Conservation (phyloP, 2,888 invertebrate genomes). For the Apantesis nais region DNA sequence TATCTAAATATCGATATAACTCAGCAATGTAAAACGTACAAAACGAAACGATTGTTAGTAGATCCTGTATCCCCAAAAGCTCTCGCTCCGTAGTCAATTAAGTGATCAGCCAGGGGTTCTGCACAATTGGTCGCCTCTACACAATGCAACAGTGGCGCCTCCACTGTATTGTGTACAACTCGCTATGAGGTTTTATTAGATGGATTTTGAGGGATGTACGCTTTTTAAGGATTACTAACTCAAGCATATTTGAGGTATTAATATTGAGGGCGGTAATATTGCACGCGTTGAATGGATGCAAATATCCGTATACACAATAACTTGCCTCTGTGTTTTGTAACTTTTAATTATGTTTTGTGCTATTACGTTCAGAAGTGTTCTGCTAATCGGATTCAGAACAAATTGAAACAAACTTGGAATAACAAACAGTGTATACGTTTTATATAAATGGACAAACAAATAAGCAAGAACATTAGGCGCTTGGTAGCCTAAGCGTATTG, state of each 20-base stretch:
- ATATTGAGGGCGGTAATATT: conserved; percentile 46
- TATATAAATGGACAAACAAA: neutral
- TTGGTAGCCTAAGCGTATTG: neutral
- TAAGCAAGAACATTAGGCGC: neutral
- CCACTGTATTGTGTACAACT: conserved; percentile 58
- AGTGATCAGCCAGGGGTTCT: conserved; percentile 83
- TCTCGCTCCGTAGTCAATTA: conserved; percentile 81
- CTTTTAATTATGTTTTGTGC: conserved; percentile 26
- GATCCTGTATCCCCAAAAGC: conserved; percentile 58
- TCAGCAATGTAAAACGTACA: conserved; percentile 50
- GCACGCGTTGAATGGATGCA: conserved; percentile 39
- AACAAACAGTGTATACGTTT: neutral
- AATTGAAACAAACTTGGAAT: neutral
- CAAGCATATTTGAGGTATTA: conserved; percentile 50
- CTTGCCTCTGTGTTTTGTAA: conserved; percentile 32
- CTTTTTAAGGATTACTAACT: conserved; percentile 62
- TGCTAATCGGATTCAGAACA: conserved; percentile 15
- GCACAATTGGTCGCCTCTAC: conserved; percentile 83
- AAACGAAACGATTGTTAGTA: conserved; percentile 21
- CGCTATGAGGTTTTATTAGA: conserved; percentile 72
- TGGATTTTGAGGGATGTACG: conserved; percentile 67
- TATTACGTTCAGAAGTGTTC: neutral
- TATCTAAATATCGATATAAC: conserved; percentile 2
- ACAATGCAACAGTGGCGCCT: conserved; percentile 76
- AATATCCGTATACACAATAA: conserved; percentile 39